Percentiles rank a stretch among this genome's conserved stretches.
Evolutionary conservation across 2,113 vertebrate genomes (phyloP).

Genomic region (Colaptes auratus): DNA sequence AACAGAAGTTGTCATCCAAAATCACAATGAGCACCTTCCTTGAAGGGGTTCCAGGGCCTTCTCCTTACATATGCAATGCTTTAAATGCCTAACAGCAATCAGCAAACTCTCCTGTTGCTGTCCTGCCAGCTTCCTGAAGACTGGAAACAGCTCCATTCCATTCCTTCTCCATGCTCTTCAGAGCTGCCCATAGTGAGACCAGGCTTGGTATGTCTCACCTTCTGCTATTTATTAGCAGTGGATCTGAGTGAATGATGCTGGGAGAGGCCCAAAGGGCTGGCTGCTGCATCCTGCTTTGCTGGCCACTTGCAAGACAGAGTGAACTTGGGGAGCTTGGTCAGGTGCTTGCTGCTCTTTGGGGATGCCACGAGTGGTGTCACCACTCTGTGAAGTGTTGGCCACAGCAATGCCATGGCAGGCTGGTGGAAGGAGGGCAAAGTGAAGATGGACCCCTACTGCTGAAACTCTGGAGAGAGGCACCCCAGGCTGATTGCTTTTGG

Average conservation of each 20-base stretch:
- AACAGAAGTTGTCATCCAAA: not conserved
- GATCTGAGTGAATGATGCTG: not conserved
- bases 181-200: not conserved
- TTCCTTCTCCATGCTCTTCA: not conserved
- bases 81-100: not conserved
- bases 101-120: not conserved
- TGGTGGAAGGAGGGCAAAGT: no score
- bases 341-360: no score
- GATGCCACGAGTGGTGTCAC: no score
- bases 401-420: no score
- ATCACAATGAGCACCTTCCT: no score
- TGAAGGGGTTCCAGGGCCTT: no score
- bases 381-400: no score
- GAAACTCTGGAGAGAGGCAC: not conserved
- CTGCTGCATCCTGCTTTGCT: no score
- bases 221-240: not conserved
- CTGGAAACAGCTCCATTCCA: not conserved
- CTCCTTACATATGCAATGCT: no score
- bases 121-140: not conserved
- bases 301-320: no score
- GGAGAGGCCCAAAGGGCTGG: not conserved
- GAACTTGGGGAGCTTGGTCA: no score
- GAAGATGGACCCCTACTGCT: not conserved
- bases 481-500: not conserved
- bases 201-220: accelerated